Conservation (phyloP, 1,140 invertebrate species). For the Zaprionus nigranus region DNA sequence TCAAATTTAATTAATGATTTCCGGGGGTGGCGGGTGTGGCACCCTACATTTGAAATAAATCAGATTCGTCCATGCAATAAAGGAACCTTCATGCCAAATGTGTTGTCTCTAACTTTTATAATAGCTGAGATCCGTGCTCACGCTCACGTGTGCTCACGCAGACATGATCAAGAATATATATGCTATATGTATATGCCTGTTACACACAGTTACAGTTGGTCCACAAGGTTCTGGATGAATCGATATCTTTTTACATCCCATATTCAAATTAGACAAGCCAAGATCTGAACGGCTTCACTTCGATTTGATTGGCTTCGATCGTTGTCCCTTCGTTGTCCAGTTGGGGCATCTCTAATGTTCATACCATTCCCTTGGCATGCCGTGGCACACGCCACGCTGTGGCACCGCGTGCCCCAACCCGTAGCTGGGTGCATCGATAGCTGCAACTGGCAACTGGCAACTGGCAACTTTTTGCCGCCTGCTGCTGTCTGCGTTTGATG, state of each 20-base stretch:
- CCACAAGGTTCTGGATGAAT: neutral
- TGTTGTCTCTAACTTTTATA: no score
- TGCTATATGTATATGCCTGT: neutral
- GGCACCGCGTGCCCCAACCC: conserved; percentile 12
- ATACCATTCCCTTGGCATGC: neutral
- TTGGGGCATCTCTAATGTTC: neutral
- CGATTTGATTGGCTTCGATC: neutral
- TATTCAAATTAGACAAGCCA: neutral
- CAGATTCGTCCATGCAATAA: no score
- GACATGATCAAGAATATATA: neutral
- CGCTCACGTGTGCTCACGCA: no score
- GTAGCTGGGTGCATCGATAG: neutral
- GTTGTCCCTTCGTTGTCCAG: neutral
- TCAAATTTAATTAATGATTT: no score
- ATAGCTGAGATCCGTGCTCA: no score
- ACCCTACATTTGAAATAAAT: no score
- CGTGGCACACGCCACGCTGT: conserved; percentile 27
- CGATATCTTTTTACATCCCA: neutral
- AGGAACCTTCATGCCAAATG: no score
- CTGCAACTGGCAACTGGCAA: conserved; percentile 5
- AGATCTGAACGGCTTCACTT: no score
- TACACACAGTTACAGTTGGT: no score
- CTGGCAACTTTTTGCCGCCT: conserved; percentile 26
- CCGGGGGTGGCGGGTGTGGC: no score
- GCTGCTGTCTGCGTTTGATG: conserved; percentile 63